Base-by-base conservation (phyloP, 30 jellyfish, hydroid and myxozoan genomes). In the Turritopsis dohrnii region DNA sequence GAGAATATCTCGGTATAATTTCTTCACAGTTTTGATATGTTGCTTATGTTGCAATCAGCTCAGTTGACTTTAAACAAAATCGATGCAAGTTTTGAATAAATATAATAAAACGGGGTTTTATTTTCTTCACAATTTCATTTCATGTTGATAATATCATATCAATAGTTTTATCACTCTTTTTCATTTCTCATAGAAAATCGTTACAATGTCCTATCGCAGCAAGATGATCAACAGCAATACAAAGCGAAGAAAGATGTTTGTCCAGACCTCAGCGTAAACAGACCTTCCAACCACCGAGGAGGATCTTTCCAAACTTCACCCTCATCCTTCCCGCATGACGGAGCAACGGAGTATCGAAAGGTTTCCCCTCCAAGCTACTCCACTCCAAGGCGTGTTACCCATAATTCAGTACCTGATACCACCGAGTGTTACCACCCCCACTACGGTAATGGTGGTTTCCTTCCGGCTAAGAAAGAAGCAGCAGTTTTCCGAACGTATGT, bases 401-500 rank as follows among this genome's bases (percentile, higher is more conserved):
- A 69, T 19, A n/a, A 69, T 24, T 28, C n/a, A 71, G 60, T 41
- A 41, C 60, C 60, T 3, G 85, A 79, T 29, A 52, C 23, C 28
- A 29, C 31, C n/a, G 71, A 20, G 8, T 82, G 89, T 31, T 65
- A n/a, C 65, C 89, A 82, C 66, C 89, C 89, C 9, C 89, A 71
- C 29, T 82, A 82, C 29, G 89, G 89, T 1, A 21, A 82, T 69
- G 89, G 89, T 66, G 77, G 77, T 7, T 82, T 82, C 52, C 52
- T 8, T 54, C 89, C 89, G 0, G 86, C 71, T 41, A 41, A 66
- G 53, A 71, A 71, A 66, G 74, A 82, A 66, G 85, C 86, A n/a
- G 89, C 89, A 9, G 89, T 29, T 26, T 86, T 82, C 16, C 73
- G 89, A 21, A 82, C 75, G 89, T 82, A 82, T 8, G 86, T n/a